These are phyloP conservation scores for Phalacrocorax carbo DNA, from an alignment of 2,113 vertebrate species.

Conservation along the genomic window DNA sequence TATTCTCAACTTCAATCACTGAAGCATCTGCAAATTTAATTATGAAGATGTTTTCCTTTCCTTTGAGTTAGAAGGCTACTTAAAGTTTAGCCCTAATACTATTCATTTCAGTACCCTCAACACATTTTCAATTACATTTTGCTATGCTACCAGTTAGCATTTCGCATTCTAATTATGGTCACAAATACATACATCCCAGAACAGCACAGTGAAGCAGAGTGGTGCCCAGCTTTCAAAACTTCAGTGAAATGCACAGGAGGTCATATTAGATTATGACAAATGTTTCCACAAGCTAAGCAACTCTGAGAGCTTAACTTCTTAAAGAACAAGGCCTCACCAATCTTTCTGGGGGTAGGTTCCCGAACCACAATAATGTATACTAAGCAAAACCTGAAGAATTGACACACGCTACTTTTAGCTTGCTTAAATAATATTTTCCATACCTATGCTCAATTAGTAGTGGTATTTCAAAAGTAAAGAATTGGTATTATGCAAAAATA, in stretches of 20 bases:
- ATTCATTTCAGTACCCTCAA: background rate
- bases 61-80: background rate
- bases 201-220: background rate
- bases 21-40: background rate
- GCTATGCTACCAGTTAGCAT: background rate
- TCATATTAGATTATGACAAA: constrained; percentile 18
- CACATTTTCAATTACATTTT: background rate
- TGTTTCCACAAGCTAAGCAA: constrained; percentile 43
- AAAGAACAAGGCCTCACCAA: background rate
- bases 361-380: background rate
- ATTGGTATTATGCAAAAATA: background rate
- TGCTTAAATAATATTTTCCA: background rate
- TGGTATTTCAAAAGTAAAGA: background rate
- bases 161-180: constrained; percentile 16
- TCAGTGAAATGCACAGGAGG: background rate
- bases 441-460: background rate
- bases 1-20: background rate
- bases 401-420: background rate
- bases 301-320: constrained; percentile 25
- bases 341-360: background rate
- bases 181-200: background rate
- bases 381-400: background rate
- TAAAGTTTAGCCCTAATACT: background rate
- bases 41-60: background rate
- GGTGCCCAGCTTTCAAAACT: background rate